A percentile compares a stretch with the other conserved stretches of the same genome.
Conservation (phyloP, 2,113 vertebrate genomes). For the Anarrhichthys ocellatus region DNA sequence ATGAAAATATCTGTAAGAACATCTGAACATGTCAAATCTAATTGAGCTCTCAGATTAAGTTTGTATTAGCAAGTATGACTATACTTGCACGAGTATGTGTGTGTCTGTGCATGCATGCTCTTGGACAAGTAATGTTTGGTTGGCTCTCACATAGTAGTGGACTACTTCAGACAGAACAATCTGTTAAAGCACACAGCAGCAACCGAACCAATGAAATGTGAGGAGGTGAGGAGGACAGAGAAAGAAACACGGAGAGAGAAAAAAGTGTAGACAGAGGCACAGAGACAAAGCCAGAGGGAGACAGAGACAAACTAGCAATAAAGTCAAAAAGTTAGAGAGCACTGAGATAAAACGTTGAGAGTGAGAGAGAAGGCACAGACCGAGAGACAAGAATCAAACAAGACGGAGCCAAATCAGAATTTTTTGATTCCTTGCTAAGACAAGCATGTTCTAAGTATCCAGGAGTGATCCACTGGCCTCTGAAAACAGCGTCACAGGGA, state of each 20-base stretch:
- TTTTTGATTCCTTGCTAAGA: constrained; percentile 52
- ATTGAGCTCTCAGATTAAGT: constrained; percentile 13
- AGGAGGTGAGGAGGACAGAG: background rate
- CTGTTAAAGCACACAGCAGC: constrained; percentile 8
- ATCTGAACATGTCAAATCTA: constrained; percentile 12
- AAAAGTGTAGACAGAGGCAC: background rate
- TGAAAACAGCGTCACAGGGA: constrained; percentile 64
- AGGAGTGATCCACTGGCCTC: constrained; percentile 47
- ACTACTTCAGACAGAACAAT: constrained; percentile 5
- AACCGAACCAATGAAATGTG: background rate
- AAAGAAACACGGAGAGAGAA: background rate
- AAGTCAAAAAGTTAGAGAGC: constrained; percentile 13
- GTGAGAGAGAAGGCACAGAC: background rate
- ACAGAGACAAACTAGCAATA: constrained; percentile 20
- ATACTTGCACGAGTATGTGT: background rate
- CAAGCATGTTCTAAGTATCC: constrained; percentile 50
- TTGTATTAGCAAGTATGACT: constrained; percentile 17
- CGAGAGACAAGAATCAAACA: constrained; percentile 29
- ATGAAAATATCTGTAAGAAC: constrained; percentile 26
- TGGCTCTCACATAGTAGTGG: background rate
- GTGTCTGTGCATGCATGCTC: constrained; percentile 4
- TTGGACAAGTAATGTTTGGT: constrained; percentile 4
- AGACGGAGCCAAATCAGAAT: constrained; percentile 41
- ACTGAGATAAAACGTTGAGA: constrained; percentile 4
- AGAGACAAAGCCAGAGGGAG: constrained; percentile 24